Evolutionary conservation across 92 coral and sea anemone species (phyloP), one percentile per base, ranked within the genome.

Genomic region (Heteractis magnifica): DNA sequence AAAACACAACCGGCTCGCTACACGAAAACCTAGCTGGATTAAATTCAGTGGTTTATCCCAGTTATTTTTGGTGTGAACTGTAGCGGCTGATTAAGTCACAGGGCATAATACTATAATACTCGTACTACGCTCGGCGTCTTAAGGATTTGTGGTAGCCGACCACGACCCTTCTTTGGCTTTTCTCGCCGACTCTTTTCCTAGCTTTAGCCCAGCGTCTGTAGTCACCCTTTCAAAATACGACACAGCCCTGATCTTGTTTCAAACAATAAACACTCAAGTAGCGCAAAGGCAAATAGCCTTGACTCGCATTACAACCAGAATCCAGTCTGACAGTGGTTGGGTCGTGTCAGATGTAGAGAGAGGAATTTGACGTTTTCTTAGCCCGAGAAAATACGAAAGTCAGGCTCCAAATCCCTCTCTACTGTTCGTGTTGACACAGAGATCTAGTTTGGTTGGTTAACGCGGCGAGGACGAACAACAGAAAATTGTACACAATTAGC

Each of bases 181-280:
- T 51, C 59, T 14, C 65, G 65, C 48, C 49, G 70, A 51, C 62
- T 41, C 65, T 72, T 74, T 82, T 51, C 49, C 49, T 48, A 74
- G 56, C 59, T 26, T 48, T 55, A 58, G 70, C 23, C 70, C 18
- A 77, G 51, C 48, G 79, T 82, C 86, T 82, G 79, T 79, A 82
- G 79, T 74, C 84, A 70, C 19, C 74, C 51, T 72, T 73, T 51
- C 85, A 74, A 48, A 82, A 56, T 74, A 82, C 79, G 71, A 56
- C 78, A 82, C 70, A 74, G 74, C 79, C 79, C 72, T 82, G 86
- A 82, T 82, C 86, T 82, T 71, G 48, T 82, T 82, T 82, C 79
- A 82, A 82, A 82, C 79, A 82, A 82, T 82, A 82, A 82, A 82
- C 86, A 82, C 80, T 82, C 73, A 49, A 75, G 72, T 13, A 82